These are phyloP conservation scores for Sarcophaga carnaria DNA, from an alignment of 2,888 invertebrate species.

Conservation along the genomic window DNA sequence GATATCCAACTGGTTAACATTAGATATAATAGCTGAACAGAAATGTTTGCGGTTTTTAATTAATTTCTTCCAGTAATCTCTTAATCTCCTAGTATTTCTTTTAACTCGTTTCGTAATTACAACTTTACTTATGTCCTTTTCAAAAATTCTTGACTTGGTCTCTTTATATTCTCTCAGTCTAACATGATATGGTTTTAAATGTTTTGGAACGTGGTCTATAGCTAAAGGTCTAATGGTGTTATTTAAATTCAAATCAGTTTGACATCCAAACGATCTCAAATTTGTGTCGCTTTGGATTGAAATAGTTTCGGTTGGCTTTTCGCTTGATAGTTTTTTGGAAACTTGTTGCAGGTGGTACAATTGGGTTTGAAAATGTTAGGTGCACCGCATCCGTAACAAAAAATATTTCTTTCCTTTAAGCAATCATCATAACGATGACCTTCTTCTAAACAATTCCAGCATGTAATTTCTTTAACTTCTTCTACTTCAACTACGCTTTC, in stretches of 20 bases:
- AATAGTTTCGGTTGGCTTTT: background rate
- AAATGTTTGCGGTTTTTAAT: background rate
- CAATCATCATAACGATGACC: too few relatives aligned
- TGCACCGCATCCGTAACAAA: too few relatives aligned
- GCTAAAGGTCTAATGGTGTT: too few relatives aligned
- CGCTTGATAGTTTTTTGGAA: background rate
- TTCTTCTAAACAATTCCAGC: too few relatives aligned
- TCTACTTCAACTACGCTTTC: too few relatives aligned
- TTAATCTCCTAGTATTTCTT: background rate
- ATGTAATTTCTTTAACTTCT: too few relatives aligned
- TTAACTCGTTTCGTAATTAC: background rate
- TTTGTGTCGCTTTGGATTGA: background rate
- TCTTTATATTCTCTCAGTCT: constrained; percentile 11
- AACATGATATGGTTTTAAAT: constrained; percentile 9
- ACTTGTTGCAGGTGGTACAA: too few relatives aligned
- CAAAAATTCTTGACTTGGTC: constrained; percentile 5
- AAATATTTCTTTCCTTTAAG: too few relatives aligned
- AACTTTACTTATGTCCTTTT: background rate
- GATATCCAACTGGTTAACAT: background rate
- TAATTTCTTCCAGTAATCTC: background rate
- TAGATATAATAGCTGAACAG: constrained; percentile 23
- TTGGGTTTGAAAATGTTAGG: too few relatives aligned
- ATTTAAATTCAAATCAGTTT: background rate
- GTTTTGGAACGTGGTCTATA: background rate
- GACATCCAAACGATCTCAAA: constrained; percentile 11